Base-by-base conservation (phyloP, 2,113 vertebrate genomes). In the Vicugna pacos region DNA sequence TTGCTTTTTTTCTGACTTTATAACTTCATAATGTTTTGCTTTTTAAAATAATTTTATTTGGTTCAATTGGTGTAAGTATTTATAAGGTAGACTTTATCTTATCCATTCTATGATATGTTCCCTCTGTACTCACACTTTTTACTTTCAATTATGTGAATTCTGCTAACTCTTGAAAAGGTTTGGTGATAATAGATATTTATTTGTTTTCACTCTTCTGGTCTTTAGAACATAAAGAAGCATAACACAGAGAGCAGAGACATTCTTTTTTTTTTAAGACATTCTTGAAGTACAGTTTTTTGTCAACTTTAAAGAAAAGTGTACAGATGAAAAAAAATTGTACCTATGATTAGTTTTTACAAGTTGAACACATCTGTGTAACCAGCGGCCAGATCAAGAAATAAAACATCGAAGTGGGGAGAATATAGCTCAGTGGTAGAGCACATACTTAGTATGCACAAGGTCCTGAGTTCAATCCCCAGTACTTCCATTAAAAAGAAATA, bases 121-220 rank as follows among this genome's bases (percentile, higher is more conserved):
- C 20, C 16, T 10, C 6, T 9, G 38, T 28, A 79, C 2, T 54
- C 65, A 75, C 15, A n/a, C 3, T 85, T 38, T 65, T 62, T 89
- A 73, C 54, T 94, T 88, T 92, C 54, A 88, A 54, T 91, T 58
- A 24, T 7, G 0, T 92, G 81, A 14, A 86, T 89, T 95, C 32
- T 79, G n/a, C 10, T 6, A 70, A 42, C 28, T 67, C 35, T 72
- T 67, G 14, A 73, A 92, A 72, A 89, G 4, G 1, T 32, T 92
- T 93, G 22, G 3, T 65, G 54, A 56, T 58, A 67, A 65, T 13
- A 96, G 26, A 48, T 38, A 52, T 50, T 67, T 38, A 52, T 50
- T 67, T 94, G 52, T 76, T 76, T 87, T 92, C 48, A n/a, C 24
- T 52, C 86, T 88, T 70, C 22, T 87, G 11, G 7, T 11, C 42